phyloP scores from a whole-genome alignment of 2,888 invertebrate genomes.

The Apotomis capreana region DNA sequence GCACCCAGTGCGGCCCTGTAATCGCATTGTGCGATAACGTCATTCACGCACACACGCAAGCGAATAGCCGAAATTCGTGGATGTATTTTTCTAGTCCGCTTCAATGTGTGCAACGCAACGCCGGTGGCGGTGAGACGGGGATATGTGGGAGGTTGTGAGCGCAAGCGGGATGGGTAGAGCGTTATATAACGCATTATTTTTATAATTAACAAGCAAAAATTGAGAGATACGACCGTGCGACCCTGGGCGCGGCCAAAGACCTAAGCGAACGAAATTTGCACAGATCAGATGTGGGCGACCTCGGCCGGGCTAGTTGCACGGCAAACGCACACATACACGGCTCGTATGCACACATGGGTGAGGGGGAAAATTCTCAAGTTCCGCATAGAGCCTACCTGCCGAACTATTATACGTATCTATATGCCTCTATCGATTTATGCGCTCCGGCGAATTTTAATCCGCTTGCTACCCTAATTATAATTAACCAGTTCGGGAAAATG shows the following conservation, averaged over 20 bases:
- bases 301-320: slow-evolving; percentile 76
- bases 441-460: slow-evolving; percentile 35
- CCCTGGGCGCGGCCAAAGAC: slow-evolving; percentile 80
- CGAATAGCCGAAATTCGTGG: slow-evolving; percentile 75
- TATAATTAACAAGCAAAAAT: slow-evolving; percentile 84
- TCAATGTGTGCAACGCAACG: slow-evolving; percentile 71
- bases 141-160: slow-evolving; percentile 48
- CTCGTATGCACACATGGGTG: slow-evolving; percentile 50
- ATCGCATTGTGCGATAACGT: slow-evolving; percentile 82
- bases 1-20: slow-evolving; percentile 72
- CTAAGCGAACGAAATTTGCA: slow-evolving; percentile 80
- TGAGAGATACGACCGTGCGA: slow-evolving; percentile 79
- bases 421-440: slow-evolving; percentile 43
- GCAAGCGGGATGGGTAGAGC: slow-evolving; percentile 59
- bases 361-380: slow-evolving; percentile 74
- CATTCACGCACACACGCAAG: slow-evolving; percentile 76
- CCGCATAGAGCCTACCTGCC: slow-evolving; percentile 55
- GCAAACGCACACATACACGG: slow-evolving; percentile 59
- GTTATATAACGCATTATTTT: slow-evolving; percentile 84
- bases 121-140: slow-evolving; percentile 60
- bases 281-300: slow-evolving; percentile 84
- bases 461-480: slow-evolving; percentile 14
- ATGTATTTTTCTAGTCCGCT: slow-evolving; percentile 77
- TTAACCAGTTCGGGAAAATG: slow-evolving; percentile 25
- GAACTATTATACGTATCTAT: slow-evolving; percentile 44